Conservation (phyloP, 37 sponge, comb jelly and placozoan species). For the Spongilla lacustris region DNA sequence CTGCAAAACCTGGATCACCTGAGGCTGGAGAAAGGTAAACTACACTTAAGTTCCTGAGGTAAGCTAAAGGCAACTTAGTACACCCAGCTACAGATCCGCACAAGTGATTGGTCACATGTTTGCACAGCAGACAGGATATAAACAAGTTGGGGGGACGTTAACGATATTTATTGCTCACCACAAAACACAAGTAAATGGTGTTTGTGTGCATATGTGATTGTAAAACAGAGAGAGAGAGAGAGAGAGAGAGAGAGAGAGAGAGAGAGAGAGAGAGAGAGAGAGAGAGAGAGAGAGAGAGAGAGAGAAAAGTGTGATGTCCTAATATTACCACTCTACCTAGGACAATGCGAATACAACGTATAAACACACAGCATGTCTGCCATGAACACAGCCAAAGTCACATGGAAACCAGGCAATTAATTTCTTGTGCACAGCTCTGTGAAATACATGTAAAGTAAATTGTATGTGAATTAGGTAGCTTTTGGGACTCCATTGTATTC, state of each 20-base stretch:
- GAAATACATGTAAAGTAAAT: not conserved
- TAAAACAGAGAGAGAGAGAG: not conserved
- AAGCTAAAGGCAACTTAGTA: not conserved
- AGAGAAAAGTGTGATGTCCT: not conserved
- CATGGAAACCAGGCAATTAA: not conserved
- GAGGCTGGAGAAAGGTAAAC: not conserved
- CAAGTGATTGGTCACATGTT: not conserved
- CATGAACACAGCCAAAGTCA: not conserved
- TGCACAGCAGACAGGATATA: not conserved
- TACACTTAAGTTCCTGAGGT: not conserved
- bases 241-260: not conserved
- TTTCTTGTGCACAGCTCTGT: not conserved
- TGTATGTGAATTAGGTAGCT: not conserved
- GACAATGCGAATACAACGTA: not conserved
- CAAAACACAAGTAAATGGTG: not conserved
- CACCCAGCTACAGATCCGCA: not conserved
- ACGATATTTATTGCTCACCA: not conserved
- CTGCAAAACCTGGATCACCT: not conserved
- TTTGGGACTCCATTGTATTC: not conserved
- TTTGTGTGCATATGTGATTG: not conserved
- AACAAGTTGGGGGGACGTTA: not conserved
- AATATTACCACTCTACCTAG: not conserved
- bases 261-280: not conserved
- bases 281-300: not conserved
- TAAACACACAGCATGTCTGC: not conserved